Conservation (phyloP, 2,113 vertebrate species). For the Neogale vison region DNA sequence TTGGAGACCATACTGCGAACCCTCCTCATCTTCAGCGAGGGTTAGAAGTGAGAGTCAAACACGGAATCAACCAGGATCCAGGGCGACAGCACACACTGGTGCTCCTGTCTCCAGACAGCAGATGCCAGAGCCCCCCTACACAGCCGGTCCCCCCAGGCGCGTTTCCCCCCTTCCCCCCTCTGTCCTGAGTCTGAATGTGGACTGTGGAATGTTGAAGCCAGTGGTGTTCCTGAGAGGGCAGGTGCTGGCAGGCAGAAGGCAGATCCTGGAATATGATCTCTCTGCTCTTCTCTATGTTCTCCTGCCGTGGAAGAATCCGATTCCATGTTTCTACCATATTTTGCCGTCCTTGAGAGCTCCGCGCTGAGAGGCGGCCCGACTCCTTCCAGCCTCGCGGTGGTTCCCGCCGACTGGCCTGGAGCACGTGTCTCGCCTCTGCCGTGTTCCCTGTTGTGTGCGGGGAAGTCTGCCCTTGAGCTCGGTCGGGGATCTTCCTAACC, state of each 20-base stretch:
- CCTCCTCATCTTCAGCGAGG: neutral
- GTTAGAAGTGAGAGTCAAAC: neutral
- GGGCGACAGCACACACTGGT: accelerated
- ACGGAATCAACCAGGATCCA: neutral
- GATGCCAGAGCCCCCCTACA: accelerated
- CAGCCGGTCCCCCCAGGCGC: accelerated
- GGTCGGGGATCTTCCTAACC: neutral
- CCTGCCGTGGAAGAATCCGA: accelerated
- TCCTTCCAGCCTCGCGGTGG: neutral
- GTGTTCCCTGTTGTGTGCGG: accelerated
- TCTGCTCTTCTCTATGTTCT: neutral
- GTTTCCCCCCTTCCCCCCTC: accelerated
- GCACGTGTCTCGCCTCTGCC: accelerated
- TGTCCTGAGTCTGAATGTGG: too few relatives aligned
- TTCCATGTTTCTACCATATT: neutral
- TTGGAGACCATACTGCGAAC: neutral
- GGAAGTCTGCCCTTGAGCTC: neutral
- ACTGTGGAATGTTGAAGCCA: too few relatives aligned
- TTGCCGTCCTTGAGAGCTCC: neutral
- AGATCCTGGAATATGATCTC: accelerated
- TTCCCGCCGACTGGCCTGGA: neutral
- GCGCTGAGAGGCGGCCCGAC: neutral
- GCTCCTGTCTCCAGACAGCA: accelerated
- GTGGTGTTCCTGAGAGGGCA: neutral
- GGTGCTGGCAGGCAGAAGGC: neutral